Conservation (phyloP, 2,888 invertebrate species). For the Tipula helvola region DNA sequence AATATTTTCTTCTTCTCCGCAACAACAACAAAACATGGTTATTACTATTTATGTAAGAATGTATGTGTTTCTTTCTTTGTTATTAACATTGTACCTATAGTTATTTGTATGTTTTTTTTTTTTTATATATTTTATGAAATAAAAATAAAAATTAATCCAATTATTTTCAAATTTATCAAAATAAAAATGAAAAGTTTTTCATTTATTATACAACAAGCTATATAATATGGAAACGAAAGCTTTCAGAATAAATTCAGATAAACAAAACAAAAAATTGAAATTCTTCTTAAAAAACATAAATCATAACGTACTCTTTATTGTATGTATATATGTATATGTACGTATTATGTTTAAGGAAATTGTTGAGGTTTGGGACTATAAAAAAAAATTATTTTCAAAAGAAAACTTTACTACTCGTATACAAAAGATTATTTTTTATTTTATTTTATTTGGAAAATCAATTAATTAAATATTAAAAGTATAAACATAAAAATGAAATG, state of each 20-base stretch:
- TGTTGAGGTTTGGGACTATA: neutral
- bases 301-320: neutral
- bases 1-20: neutral
- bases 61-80: neutral
- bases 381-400: neutral
- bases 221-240: neutral
- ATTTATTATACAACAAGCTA: neutral
- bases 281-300: neutral
- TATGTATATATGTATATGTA: neutral
- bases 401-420: neutral
- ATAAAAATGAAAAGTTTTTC: neutral
- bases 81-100: neutral
- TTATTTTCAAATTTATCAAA: slow-evolving; percentile 4
- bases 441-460: neutral
- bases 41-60: neutral
- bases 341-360: neutral
- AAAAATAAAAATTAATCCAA: neutral
- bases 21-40: neutral
- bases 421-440: neutral
- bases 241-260: neutral
- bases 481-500: neutral
- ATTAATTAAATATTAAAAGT: neutral
- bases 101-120: neutral
- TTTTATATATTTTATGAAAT: neutral
- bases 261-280: neutral